Conservation (phyloP, 2,797 vertebrate species). For the Neoniphon sammara region DNA sequence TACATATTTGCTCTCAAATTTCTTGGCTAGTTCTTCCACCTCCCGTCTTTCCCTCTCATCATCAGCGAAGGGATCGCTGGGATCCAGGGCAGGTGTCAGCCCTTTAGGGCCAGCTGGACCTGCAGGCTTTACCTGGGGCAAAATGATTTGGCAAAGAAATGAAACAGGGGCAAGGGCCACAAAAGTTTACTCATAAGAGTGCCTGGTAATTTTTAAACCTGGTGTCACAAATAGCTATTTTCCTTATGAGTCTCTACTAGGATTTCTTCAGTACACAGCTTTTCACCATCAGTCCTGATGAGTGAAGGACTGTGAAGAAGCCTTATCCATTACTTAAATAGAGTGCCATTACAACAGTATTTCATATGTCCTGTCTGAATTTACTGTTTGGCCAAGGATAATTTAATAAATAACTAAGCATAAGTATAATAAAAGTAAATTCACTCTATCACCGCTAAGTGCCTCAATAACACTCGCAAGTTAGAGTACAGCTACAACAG, state of each 20-base stretch:
- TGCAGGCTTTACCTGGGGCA: conserved; percentile 80
- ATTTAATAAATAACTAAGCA: background rate
- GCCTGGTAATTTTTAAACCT: too few relatives aligned
- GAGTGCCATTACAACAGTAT: background rate
- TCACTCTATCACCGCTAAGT: too few relatives aligned
- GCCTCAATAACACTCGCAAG: background rate
- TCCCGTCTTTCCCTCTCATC: conserved; percentile 89
- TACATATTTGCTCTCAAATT: conserved; percentile 98
- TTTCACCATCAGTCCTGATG: background rate
- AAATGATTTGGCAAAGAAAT: background rate
- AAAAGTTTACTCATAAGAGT: background rate
- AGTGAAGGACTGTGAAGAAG: background rate
- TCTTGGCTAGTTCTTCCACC: conserved; percentile 93
- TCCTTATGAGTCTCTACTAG: background rate
- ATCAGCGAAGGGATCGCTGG: conserved; percentile 90
- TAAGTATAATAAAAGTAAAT: background rate
- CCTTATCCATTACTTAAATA: background rate
- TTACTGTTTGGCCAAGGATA: background rate
- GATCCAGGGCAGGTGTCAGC: conserved; percentile 79
- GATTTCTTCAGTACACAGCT: background rate
- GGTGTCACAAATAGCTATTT: background rate
- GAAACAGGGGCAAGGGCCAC: background rate
- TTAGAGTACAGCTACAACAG: background rate
- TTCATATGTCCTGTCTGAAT: background rate
- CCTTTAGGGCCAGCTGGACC: conserved; percentile 69